phyloP scores from a whole-genome alignment of 2,113 vertebrate species.

The Megaleporinus macrocephalus region DNA sequence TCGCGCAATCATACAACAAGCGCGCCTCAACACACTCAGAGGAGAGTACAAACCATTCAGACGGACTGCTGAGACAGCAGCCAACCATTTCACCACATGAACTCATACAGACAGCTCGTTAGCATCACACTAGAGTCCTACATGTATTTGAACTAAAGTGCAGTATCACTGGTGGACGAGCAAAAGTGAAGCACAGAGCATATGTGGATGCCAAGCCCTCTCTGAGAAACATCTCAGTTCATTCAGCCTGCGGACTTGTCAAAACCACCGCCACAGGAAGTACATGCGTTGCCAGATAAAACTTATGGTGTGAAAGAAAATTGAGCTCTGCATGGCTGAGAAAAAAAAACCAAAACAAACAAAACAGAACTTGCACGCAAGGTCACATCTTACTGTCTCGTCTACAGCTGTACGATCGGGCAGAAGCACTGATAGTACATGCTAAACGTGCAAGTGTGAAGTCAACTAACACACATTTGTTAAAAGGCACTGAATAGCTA shows the following conservation, averaged over 20 bases:
- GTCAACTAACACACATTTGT: background rate
- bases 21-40: background rate
- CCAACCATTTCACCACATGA: background rate
- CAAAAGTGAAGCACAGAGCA: background rate
- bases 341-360: background rate
- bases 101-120: background rate
- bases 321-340: slow-evolving; percentile 6
- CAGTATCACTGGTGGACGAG: background rate
- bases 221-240: slow-evolving; percentile 5
- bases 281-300: slow-evolving; percentile 31
- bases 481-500: background rate
- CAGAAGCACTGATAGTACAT: background rate
- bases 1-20: background rate
- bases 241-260: slow-evolving; percentile 8
- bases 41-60: slow-evolving; percentile 8
- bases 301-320: slow-evolving; percentile 14
- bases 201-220: background rate
- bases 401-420: background rate
- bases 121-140: background rate
- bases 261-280: slow-evolving; percentile 39
- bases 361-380: background rate
- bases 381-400: background rate
- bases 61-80: background rate
- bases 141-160: background rate
- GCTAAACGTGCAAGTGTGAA: background rate